Percentiles rank a stretch among this genome's conserved stretches.
Evolutionary conservation across 2,113 vertebrate species (phyloP).

Genomic region (Dissostichus mawsoni): DNA sequence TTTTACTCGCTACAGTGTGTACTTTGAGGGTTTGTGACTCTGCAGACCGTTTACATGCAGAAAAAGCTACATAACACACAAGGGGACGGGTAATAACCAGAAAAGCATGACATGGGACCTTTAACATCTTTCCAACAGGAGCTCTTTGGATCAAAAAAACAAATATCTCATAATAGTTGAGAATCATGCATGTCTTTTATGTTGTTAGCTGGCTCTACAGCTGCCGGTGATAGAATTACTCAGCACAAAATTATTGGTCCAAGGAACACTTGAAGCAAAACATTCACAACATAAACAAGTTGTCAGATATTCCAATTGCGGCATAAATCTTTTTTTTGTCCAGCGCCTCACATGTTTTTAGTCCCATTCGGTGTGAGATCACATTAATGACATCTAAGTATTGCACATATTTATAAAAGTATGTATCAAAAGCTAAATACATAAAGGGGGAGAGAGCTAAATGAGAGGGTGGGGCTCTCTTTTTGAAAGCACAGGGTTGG

Average conservation of each 20-base stretch:
- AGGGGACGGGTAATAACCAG: no score
- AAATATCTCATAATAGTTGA: no score
- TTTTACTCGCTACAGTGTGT: no score
- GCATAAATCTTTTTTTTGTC: not conserved
- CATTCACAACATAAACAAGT: not conserved
- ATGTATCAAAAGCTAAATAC: constrained; percentile 10
- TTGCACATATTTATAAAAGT: not conserved
- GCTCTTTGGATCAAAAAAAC: no score
- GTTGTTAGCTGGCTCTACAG: not conserved
- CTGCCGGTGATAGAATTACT: not conserved
- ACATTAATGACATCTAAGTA: constrained; percentile 1
- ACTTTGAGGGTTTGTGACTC: no score
- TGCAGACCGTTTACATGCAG: no score
- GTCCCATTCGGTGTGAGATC: not conserved
- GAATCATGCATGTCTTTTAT: not conserved
- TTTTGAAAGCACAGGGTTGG: constrained; percentile 39
- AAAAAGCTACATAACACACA: no score
- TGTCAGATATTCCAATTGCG: not conserved
- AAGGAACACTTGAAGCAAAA: constrained; percentile 7
- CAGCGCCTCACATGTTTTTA: not conserved
- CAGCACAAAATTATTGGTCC: not conserved
- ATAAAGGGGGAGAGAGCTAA: not conserved
- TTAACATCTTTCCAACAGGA: no score
- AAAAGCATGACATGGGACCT: no score
- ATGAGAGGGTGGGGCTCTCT: not conserved